Base-by-base conservation (phyloP, 1,140 invertebrate genomes). In the Solen grandis region DNA sequence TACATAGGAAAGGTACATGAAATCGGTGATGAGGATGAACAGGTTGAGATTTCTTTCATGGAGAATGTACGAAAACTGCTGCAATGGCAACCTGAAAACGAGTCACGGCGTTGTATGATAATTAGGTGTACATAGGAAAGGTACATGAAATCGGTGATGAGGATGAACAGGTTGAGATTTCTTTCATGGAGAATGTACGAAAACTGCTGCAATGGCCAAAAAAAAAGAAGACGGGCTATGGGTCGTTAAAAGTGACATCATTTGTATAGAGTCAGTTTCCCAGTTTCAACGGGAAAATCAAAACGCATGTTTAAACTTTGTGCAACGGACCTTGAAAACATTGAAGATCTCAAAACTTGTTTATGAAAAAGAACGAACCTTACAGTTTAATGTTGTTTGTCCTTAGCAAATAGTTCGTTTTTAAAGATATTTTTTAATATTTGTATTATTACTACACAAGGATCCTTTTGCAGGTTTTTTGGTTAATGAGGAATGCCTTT, bases 11-110 rank as follows among this genome's bases (percentile, higher is more conserved):
- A 74, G 38, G 59, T 74, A 5, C 5, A 62, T 13, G 36, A 74
- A 8, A 10, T 31, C n/a, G 75, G 68, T 66, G 16, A 50, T 8
- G n/a, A n/a, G n/a, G n/a, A n/a, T n/a, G n/a, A n/a, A n/a, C 3
- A 66, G 16, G 25, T 68, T 50, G 25, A 77, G 22, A 68, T 77
- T 10, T 59, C 62, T 38, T 77, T 77, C 31, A 77, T 77, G 75
- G 54, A 77, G 46, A 54, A 66, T 10, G 35, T 5, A n/a, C 55
- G 33, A 57, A 66, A 35, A 8, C 13, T 77, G 33, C 41, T 77
- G 13, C 35, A 46, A 41, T 77, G 75, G 75, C 3, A 13, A n/a
- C 75, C 75, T 13, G 59, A 55, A 29, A 35, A 46, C n/a, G 22
- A 38, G 63, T 77, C 41, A 50, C 52, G 13, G 63, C 62, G 2